phyloP scores from a whole-genome alignment of 2,797 vertebrate species.

The Sebastes trivittatus region DNA sequence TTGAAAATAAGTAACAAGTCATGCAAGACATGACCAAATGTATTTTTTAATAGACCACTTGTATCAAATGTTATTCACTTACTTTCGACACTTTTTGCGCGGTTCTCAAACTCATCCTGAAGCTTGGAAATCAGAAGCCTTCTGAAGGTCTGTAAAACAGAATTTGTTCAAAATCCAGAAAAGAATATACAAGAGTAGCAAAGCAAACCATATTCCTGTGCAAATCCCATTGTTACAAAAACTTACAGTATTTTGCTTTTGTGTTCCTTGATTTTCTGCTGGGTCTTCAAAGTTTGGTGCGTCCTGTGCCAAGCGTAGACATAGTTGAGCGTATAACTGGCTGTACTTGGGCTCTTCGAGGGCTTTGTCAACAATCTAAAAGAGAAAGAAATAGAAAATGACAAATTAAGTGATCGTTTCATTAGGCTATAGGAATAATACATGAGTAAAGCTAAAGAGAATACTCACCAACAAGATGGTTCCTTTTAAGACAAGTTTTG shows the following conservation, averaged over 20 bases:
- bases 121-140: slow-evolving; percentile 99
- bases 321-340: slow-evolving; percentile 98
- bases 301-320: slow-evolving; percentile 98
- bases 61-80: slow-evolving; percentile 57
- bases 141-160: slow-evolving; percentile 92
- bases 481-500: slow-evolving; percentile 99
- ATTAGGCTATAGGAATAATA: background rate
- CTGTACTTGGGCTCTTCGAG: slow-evolving; percentile 99
- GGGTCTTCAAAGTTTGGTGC: slow-evolving; percentile 99
- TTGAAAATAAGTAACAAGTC: background rate
- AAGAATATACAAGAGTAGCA: accelerated
- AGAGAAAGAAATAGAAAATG: background rate
- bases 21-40: background rate
- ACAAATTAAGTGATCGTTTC: background rate
- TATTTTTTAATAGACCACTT: background rate
- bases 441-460: background rate
- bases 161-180: background rate
- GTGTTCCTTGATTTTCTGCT: slow-evolving; percentile 91
- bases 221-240: background rate
- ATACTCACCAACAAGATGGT: slow-evolving; percentile 96
- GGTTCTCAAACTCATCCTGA: slow-evolving; percentile 99
- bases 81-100: slow-evolving; percentile 99
- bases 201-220: background rate
- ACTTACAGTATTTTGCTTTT: slow-evolving; percentile 97
- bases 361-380: slow-evolving; percentile 99